Percentiles rank a stretch among this genome's conserved stretches.
Conservation (phyloP, 2,888 invertebrate species). For the Camponotus fellah region DNA sequence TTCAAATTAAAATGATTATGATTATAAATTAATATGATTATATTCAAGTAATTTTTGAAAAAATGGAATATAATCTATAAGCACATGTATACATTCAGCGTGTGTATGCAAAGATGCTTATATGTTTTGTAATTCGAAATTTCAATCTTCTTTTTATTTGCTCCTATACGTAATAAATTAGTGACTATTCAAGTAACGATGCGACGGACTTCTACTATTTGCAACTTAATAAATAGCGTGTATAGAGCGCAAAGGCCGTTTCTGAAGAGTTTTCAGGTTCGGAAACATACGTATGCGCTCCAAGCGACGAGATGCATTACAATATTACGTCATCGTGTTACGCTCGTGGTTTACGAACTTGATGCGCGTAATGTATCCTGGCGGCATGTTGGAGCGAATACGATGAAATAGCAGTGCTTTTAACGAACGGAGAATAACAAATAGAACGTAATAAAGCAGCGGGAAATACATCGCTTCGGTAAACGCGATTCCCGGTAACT, state of each 20-base stretch:
- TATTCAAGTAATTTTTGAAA: not conserved
- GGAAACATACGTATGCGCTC: not conserved
- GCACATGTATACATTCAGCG: not conserved
- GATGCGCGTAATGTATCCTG: constrained; percentile 36
- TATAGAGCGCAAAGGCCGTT: not conserved
- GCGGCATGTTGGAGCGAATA: constrained; percentile 13
- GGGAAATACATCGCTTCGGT: constrained; percentile 12
- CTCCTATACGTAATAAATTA: not conserved
- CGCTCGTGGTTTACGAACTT: constrained; percentile 39
- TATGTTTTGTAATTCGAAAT: not conserved
- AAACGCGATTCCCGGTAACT: constrained; percentile 33
- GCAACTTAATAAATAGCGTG: constrained; percentile 15
- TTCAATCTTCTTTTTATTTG: not conserved
- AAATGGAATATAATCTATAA: not conserved
- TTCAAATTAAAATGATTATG: too few species aligned
- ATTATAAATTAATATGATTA: not conserved
- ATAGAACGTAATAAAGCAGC: constrained; percentile 44
- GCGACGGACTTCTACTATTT: constrained; percentile 9
- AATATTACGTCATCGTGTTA: constrained; percentile 50
- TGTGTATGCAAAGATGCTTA: not conserved
- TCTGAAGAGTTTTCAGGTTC: constrained; percentile 30
- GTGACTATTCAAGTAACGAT: not conserved
- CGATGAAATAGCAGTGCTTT: constrained; percentile 52
- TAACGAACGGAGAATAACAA: constrained; percentile 48
- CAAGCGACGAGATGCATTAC: constrained; percentile 26